A percentile compares a stretch with the other conserved stretches of the same genome.
These are phyloP conservation scores for Anhinga rufa DNA, from an alignment of 2,113 vertebrate genomes.

Conservation along the genomic window DNA sequence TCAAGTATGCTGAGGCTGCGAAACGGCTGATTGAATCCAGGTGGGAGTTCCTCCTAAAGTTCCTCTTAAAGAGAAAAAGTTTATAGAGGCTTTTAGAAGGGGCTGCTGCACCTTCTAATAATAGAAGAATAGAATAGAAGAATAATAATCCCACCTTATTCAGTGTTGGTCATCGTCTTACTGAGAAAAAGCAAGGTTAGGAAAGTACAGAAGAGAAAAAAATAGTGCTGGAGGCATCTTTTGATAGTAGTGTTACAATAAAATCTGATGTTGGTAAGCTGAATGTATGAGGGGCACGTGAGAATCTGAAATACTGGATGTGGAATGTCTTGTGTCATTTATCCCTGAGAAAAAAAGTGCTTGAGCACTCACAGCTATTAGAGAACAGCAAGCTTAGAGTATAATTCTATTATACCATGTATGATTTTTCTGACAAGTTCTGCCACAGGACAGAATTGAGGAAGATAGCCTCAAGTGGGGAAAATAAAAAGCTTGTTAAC, in stretches of 20 bases:
- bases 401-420: background rate
- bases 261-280: background rate
- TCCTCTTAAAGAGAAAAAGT: background rate
- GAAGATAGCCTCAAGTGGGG: background rate
- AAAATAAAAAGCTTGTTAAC: background rate
- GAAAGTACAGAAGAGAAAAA: background rate
- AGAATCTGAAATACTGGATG: background rate
- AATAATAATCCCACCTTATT: background rate
- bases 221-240: background rate
- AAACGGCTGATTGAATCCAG: slow-evolving; percentile 97
- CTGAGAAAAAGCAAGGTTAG: background rate
- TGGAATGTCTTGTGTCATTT: background rate
- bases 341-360: background rate
- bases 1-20: slow-evolving; percentile 95
- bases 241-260: background rate
- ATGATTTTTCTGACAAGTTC: background rate
- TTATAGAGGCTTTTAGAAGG: background rate
- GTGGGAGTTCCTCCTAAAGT: slow-evolving; percentile 57
- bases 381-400: background rate
- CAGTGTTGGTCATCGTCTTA: background rate
- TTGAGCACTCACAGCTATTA: background rate
- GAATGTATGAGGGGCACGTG: background rate
- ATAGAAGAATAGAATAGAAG: too few relatives aligned
- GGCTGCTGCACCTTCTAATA: background rate
- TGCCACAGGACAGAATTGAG: background rate